Percentiles rank a stretch among this genome's conserved stretches.
Evolutionary conservation across 2,113 vertebrate species (phyloP).

Genomic region (Dendrocopos noguchii): DNA sequence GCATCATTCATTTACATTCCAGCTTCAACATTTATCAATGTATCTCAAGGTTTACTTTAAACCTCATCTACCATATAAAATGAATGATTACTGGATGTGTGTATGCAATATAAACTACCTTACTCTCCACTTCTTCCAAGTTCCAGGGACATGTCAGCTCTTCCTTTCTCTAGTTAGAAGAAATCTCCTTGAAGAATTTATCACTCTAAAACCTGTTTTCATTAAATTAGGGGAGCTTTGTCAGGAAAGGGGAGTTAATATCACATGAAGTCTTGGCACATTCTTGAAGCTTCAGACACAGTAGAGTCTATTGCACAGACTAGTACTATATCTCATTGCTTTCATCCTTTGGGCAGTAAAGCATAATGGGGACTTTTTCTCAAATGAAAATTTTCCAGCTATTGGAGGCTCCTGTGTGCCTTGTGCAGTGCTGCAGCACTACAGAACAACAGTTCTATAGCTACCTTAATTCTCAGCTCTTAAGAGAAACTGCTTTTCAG

Average conservation of each 20-base stretch:
- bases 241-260: neutral
- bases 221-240: neutral
- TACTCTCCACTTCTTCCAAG: neutral
- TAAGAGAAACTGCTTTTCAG: conserved; percentile 1
- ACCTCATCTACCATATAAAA: neutral
- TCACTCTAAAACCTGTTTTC: neutral
- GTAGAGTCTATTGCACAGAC: neutral
- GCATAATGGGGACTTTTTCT: neutral
- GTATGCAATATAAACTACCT: neutral
- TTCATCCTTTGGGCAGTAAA: neutral
- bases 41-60: neutral
- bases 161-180: neutral
- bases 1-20: neutral
- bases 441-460: neutral
- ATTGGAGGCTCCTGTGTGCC: neutral
- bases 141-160: neutral
- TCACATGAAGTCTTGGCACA: neutral
- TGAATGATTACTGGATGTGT: neutral
- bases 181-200: neutral
- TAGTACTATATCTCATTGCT: neutral
- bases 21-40: neutral
- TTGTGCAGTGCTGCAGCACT: neutral
- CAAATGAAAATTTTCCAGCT: neutral
- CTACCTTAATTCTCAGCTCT: neutral
- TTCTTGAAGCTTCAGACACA: neutral